Percentiles rank a stretch among this genome's conserved stretches.
These are phyloP conservation scores for Heliconius sara DNA, from an alignment of 2,888 invertebrate genomes.

Conservation along the genomic window DNA sequence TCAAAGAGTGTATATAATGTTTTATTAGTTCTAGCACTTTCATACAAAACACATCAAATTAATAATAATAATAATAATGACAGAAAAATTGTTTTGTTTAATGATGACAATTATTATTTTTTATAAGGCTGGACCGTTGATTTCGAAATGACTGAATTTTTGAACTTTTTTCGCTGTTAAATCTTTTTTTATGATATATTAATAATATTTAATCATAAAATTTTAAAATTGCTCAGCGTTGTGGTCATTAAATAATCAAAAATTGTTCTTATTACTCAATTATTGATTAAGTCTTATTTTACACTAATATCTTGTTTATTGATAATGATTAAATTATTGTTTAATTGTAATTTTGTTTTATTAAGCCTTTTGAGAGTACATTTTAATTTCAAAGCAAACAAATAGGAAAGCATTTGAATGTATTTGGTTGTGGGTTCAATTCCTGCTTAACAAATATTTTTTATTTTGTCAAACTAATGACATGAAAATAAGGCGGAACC, in stretches of 20 bases:
- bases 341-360: constrained; percentile 44
- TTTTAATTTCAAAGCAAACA: background rate
- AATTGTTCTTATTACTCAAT: constrained; percentile 37
- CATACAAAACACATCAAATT: background rate
- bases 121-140: constrained; percentile 32
- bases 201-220: constrained; percentile 1
- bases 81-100: constrained; percentile 29
- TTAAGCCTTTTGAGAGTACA: background rate
- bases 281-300: constrained; percentile 44
- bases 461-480: background rate
- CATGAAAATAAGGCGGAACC: too few relatives aligned
- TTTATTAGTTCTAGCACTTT: background rate
- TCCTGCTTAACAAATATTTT: background rate
- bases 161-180: background rate
- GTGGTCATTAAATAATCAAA: constrained; percentile 41
- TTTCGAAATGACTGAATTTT: constrained; percentile 30
- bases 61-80: background rate
- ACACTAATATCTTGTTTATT: constrained; percentile 47
- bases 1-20: background rate
- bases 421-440: too few relatives aligned
- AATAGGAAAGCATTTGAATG: background rate
- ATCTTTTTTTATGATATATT: constrained; percentile 10
- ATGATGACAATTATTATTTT: constrained; percentile 33
- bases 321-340: constrained; percentile 52
- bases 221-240: constrained; percentile 29